Evolutionary conservation across 2,797 vertebrate species (phyloP).

Genomic region (Darevskia nairensis): DNA sequence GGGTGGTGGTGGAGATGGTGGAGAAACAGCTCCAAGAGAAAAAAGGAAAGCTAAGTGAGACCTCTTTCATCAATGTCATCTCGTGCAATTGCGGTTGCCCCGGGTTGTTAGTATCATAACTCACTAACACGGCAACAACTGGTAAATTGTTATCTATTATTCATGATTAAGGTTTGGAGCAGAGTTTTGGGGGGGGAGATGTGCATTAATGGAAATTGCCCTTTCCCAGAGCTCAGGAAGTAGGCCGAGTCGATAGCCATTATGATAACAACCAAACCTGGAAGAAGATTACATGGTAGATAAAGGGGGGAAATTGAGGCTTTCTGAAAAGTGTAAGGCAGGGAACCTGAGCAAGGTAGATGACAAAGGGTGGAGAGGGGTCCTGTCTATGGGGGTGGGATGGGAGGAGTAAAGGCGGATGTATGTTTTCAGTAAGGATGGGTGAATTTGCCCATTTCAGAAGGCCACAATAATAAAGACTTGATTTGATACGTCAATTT

Average conservation of each 20-base stretch:
- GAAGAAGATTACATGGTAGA: constrained; percentile 13
- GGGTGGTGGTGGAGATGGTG: neutral
- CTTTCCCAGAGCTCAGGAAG: neutral
- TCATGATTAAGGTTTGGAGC: constrained; percentile 14
- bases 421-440: neutral
- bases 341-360: neutral
- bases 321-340: neutral
- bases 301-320: neutral
- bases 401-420: too few species aligned
- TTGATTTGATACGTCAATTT: too few species aligned
- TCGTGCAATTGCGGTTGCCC: constrained; percentile 5
- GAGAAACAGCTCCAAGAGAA: constrained; percentile 27
- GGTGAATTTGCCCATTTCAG: too few species aligned
- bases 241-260: neutral
- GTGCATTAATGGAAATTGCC: neutral
- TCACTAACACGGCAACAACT: neutral
- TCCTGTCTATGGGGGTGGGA: neutral
- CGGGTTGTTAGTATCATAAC: neutral
- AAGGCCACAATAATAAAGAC: too few species aligned
- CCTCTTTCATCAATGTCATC: constrained; percentile 29
- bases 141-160: constrained; percentile 7
- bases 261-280: neutral
- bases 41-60: neutral
- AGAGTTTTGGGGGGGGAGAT: neutral
- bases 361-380: too few species aligned